Base-by-base conservation (phyloP, 2,888 invertebrate genomes). In the Hyles lineata region DNA sequence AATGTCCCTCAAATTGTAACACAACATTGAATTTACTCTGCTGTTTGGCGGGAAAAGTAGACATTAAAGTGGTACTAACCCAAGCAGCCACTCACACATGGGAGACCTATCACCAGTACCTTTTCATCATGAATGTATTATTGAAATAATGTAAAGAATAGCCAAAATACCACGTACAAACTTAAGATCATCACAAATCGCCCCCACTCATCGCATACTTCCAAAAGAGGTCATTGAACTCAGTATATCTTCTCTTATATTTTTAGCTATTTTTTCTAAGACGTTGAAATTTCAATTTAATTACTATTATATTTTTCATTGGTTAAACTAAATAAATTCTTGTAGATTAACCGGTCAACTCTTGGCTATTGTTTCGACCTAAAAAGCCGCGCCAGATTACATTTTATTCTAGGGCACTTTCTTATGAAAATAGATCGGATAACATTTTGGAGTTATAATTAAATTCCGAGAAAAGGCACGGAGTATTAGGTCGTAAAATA, bases 401-500 rank as follows among this genome's bases (percentile, higher is more conserved):
- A 55, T n/a, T 55, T 55, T 19, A 55, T 55, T 55, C 25, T 60
- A 25, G 25, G 25, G 23, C 23, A 60, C 25, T 60, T 29, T 23
- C 23, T 60, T 60, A 60, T 25, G 25, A 60, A 60, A 60, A 60
- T 25, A 23, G 25, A 25, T 23, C 15, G 17, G 17, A 17, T 60
- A 60, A n/a, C 19, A n/a, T 25, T 60, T 25, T 60, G 25, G 23
- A 23, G 25, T 60, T 23, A 23, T 25, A 25, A 25, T 60, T 55
- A 55, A 60, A 60, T 60, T 60, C 23, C 21, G n/a, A 55, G 55
- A 55, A 55, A 55, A n/a, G 55, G 55, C 55, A 55, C 55, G n/a
- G n/a, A 19, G 15, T n/a, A n/a, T 55, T 55, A n/a, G 19, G n/a
- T 55, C n/a, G 17, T 55, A 55, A 55, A 55, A 55, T 55, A 55